These are phyloP conservation scores for Cyrtodaria siliqua DNA, from an alignment of 2,888 invertebrate species.

Conservation along the genomic window DNA sequence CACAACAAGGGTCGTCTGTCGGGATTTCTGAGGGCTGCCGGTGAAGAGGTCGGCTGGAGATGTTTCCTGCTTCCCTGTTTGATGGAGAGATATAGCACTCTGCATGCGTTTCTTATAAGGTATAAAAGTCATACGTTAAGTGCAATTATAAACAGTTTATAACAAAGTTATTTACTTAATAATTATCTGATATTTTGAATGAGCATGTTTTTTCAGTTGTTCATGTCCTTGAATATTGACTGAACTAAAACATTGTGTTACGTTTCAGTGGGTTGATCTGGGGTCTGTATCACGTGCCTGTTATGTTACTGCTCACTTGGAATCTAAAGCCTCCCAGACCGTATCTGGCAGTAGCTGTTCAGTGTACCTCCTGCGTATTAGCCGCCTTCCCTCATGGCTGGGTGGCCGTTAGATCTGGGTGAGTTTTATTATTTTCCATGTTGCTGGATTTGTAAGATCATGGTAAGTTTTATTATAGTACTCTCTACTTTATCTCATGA, in stretches of 20 bases:
- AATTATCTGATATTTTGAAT: too few species aligned
- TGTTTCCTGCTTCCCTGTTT: constrained; percentile 75
- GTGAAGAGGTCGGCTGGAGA: constrained; percentile 80
- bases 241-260: too few species aligned
- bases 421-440: too few species aligned
- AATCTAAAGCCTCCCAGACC: constrained; percentile 54
- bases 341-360: constrained; percentile 63
- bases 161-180: too few species aligned
- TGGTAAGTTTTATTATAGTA: too few species aligned
- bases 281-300: constrained; percentile 76
- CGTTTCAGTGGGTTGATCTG: constrained; percentile 72
- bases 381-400: constrained; percentile 70
- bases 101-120: constrained; percentile 67
- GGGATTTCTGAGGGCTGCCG: constrained; percentile 72
- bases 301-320: constrained; percentile 68
- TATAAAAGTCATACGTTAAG: too few species aligned
- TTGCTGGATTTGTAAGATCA: too few species aligned
- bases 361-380: constrained; percentile 60
- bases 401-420: constrained; percentile 73
- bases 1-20: constrained; percentile 46
- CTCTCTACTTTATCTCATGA: too few species aligned
- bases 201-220: too few species aligned
- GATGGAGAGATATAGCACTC: constrained; percentile 56
- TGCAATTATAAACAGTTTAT: too few species aligned
- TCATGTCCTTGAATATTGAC: too few species aligned